Percentiles rank a stretch among this genome's conserved stretches.
Conservation (phyloP, 2,113 vertebrate genomes). For the Hucho hucho region DNA sequence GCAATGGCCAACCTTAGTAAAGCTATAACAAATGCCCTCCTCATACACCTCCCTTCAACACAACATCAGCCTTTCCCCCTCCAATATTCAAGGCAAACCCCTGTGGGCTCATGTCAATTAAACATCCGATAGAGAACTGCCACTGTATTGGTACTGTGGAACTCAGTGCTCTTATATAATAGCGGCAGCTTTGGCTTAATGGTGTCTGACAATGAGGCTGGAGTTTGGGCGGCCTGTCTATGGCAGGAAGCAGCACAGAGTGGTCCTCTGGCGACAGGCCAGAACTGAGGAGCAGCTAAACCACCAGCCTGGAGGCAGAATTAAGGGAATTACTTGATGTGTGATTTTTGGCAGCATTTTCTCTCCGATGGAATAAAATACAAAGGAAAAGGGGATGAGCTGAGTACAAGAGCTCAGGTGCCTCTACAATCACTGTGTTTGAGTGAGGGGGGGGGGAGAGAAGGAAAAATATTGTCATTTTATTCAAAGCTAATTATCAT, state of each 20-base stretch:
- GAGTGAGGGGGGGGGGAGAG: no score
- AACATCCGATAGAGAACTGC: no score
- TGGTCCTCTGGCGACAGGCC: constrained; percentile 52
- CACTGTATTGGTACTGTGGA: no score
- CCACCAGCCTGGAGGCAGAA: constrained; percentile 14
- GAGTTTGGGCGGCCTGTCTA: constrained; percentile 7
- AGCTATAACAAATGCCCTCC: background rate
- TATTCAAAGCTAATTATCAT: no score
- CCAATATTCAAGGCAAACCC: no score
- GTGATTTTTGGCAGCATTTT: constrained; percentile 17
- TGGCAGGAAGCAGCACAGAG: constrained; percentile 42
- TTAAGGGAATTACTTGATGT: constrained; percentile 26
- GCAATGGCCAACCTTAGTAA: background rate
- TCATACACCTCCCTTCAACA: no score
- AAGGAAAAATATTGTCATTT: no score
- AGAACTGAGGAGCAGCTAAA: constrained; percentile 3
- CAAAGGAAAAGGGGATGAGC: background rate
- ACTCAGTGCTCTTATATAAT: no score
- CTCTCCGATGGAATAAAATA: background rate
- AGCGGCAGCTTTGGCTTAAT: constrained; percentile 3
- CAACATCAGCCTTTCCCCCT: no score
- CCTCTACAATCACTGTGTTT: no score
- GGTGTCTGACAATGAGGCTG: constrained; percentile 18
- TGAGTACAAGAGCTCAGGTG: no score
- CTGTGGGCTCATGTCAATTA: no score